phyloP scores from a whole-genome alignment of 1,140 invertebrate genomes.

The Sesamia nonagrioides region DNA sequence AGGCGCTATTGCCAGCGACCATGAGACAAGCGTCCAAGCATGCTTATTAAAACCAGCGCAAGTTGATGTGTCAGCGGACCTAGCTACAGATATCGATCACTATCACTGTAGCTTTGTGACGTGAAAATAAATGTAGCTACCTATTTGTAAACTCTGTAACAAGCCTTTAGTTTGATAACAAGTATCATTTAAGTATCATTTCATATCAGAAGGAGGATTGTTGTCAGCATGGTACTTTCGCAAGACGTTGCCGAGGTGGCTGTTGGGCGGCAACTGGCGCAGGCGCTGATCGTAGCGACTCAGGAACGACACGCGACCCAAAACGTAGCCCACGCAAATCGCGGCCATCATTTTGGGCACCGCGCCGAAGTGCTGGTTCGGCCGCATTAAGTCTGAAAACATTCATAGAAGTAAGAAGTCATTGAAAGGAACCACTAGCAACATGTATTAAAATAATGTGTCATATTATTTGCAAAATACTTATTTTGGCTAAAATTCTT shows the following conservation, averaged over 20 bases:
- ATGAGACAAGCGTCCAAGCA: too few species aligned
- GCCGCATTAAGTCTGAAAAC: conserved; percentile 76
- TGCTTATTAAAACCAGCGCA: too few species aligned
- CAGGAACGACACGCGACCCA: conserved; percentile 70
- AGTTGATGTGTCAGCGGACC: too few species aligned
- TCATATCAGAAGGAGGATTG: background rate
- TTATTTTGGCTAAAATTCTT: conserved; percentile 59
- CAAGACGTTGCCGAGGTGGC: conserved; percentile 74
- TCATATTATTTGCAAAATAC: conserved; percentile 5
- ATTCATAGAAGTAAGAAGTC: conserved; percentile 83
- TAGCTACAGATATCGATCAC: too few species aligned
- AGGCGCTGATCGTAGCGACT: conserved; percentile 68
- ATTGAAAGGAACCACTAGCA: conserved; percentile 62
- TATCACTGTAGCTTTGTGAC: too few species aligned
- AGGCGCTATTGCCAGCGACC: too few species aligned
- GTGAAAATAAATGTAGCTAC: too few species aligned
- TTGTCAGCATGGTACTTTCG: conserved; percentile 66
- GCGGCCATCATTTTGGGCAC: conserved; percentile 72
- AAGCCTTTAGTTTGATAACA: background rate
- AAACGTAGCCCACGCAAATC: conserved; percentile 65
- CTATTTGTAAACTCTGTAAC: too few species aligned
- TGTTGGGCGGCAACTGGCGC: conserved; percentile 63
- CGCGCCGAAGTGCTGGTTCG: conserved; percentile 70
- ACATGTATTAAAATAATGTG: conserved; percentile 43
- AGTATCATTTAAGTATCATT: conserved; percentile 11